Conservation (phyloP, 64 coral and sea anemone genomes). For the Catalaphyllia jardinei region DNA sequence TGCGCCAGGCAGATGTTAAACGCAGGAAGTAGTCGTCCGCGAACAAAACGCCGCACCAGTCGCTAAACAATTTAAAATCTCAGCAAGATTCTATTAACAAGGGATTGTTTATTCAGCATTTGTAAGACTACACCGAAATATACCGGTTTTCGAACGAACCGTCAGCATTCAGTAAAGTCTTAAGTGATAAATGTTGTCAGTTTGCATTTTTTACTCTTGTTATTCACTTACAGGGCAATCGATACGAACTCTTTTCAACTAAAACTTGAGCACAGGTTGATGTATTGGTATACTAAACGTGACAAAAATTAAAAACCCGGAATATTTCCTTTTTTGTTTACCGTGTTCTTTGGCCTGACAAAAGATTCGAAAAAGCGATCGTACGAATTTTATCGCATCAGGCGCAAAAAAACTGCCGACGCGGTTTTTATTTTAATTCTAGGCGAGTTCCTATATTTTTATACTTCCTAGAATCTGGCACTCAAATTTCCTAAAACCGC, state of each 20-base stretch:
- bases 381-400: background rate
- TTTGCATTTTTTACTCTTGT: background rate
- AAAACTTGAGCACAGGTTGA: background rate
- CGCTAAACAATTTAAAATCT: constrained; percentile 41
- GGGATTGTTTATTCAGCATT: constrained; percentile 34
- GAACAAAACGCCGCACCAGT: constrained; percentile 38
- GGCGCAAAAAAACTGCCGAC: background rate
- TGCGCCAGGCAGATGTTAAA: constrained; percentile 37
- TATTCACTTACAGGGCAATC: constrained; percentile 2
- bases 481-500: constrained; percentile 70
- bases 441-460: constrained; percentile 17
- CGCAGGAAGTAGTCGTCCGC: constrained; percentile 32
- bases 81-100: constrained; percentile 54
- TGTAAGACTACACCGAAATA: constrained; percentile 27
- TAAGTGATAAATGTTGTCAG: background rate
- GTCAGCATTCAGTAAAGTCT: background rate
- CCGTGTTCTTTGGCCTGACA: constrained; percentile 7
- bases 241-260: background rate
- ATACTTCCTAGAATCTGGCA: constrained; percentile 32
- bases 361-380: background rate
- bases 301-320: constrained; percentile 6
- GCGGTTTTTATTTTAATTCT: background rate
- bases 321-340: constrained; percentile 35
- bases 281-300: constrained; percentile 19
- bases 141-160: background rate